A percentile compares a stretch with the other conserved stretches of the same genome.
phyloP scores from a whole-genome alignment of 2,888 invertebrate genomes.

The Tineola bisselliella region DNA sequence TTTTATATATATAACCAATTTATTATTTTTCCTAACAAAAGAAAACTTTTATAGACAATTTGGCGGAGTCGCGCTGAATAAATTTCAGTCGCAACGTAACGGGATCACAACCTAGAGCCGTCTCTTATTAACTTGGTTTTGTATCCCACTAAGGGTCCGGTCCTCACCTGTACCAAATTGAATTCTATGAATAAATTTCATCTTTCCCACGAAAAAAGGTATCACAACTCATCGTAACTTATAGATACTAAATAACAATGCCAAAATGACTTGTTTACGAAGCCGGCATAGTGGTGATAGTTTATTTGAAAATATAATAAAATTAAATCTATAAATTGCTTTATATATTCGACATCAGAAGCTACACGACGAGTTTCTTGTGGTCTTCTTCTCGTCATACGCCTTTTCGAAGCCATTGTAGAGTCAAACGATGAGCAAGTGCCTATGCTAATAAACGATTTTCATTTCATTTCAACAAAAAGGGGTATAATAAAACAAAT shows the following conservation, averaged over 20 bases:
- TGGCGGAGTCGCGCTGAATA: neutral
- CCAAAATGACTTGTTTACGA: neutral
- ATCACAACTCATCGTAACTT: neutral
- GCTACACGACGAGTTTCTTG: no score
- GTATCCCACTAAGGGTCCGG: conserved; percentile 11
- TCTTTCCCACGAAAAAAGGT: neutral
- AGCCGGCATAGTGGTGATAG: no score
- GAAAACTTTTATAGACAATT: neutral
- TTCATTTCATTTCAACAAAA: no score
- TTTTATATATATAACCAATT: neutral
- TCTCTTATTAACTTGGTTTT: neutral
- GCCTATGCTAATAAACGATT: no score
- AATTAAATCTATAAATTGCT: no score
- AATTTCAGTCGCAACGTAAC: neutral
- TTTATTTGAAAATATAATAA: no score
- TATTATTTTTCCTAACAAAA: neutral
- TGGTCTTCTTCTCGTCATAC: no score
- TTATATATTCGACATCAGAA: no score
- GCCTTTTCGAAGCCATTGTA: no score
- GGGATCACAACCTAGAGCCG: neutral
- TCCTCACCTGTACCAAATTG: conserved; percentile 12
- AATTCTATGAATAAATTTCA: conserved; percentile 13
- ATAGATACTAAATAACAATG: neutral
- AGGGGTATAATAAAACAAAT: no score
- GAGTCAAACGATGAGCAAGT: no score